Evolutionary conservation across 2,797 vertebrate genomes (phyloP), one percentile per base, ranked within the genome.

Genomic region (Thunnus albacares): DNA sequence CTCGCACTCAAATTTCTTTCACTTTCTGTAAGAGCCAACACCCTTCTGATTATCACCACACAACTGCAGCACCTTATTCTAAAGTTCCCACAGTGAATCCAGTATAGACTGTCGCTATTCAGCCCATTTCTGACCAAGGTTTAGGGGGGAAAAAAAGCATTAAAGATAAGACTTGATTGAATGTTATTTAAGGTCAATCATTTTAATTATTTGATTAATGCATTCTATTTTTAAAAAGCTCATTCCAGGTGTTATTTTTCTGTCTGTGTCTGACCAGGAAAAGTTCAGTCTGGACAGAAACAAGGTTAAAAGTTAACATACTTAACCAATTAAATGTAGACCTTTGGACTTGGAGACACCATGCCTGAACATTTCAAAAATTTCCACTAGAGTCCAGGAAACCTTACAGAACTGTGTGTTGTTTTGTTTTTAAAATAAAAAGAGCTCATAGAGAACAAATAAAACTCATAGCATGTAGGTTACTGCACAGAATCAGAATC

Each of bases 401-500:
- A 47, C 49, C 14, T 57, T 57, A 57, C 24, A 49, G 6, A 49
- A 49, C 47, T 49, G 6, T 53, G 38, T 18, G n/a, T 24, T 3
- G 24, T 20, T 51, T 35, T 49, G 8, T 20, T 35, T 58, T 15
- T 24, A 26, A 26, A 58, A 58, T 58, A 26, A 9, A 51, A n/a
- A 51, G n/a, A 30, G 12, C 49, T 58, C 5, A 38, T 20, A 14
- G 17, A 26, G 13, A n/a, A 58, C 47, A 75, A 72, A 71, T 56
- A 35, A 6, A 71, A 62, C 28, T 13, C 13, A 57, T 38, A 66
- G 20, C 67, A 56, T 53, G 55, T 55, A 69, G 53, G 67, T 67
- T 47, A 53, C 30, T 51, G n/a, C 22, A 79, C 30, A 38, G 60
- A 69, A 66, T 5, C 10, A 76, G 24, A 73, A 67, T 87, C 65